Conservation (phyloP, 2,797 vertebrate genomes). For the Gadopsis marmoratus region DNA sequence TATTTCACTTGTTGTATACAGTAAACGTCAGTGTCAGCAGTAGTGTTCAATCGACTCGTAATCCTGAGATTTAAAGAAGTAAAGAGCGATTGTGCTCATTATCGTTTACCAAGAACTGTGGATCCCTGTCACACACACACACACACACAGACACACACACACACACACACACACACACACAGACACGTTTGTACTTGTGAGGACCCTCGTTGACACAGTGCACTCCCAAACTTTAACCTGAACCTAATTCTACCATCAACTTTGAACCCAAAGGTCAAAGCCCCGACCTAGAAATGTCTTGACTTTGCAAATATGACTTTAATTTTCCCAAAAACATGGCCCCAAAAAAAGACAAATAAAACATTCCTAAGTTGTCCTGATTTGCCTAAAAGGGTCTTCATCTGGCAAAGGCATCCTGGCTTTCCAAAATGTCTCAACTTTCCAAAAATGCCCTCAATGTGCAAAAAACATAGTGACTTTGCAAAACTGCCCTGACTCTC, state of each 20-base stretch:
- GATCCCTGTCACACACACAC: background rate
- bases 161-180: no score
- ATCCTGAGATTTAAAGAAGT: background rate
- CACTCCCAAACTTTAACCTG: background rate
- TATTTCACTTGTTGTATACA: background rate
- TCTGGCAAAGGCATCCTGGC: no score
- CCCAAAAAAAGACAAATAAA: background rate
- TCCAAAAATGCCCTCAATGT: background rate
- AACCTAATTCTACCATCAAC: background rate
- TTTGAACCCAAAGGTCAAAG: background rate
- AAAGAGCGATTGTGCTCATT: background rate
- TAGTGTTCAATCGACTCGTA: background rate
- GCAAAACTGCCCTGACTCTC: background rate
- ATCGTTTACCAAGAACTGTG: background rate
- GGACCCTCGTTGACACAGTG: background rate
- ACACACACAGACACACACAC: no score
- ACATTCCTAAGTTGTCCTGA: background rate
- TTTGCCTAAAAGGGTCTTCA: background rate
- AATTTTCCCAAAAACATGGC: background rate
- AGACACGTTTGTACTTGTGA: background rate
- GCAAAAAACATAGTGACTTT: no score
- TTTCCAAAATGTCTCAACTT: background rate
- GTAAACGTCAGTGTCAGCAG: background rate
- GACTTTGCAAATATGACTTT: no score
- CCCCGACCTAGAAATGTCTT: background rate